Conservation (phyloP, 2,888 invertebrate genomes). For the Augiades crinisus region DNA sequence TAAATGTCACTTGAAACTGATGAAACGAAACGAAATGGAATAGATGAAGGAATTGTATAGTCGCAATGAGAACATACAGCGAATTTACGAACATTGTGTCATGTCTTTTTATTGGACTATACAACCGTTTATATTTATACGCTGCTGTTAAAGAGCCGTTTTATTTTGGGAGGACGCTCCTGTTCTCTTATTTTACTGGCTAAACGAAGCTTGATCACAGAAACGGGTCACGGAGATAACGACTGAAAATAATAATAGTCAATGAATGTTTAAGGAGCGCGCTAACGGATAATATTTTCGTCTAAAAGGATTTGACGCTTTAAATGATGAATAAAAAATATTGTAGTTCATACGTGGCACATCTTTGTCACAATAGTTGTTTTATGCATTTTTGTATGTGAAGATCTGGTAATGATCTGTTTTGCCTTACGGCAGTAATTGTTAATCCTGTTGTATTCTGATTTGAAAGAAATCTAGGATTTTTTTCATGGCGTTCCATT, state of each 20-base stretch:
- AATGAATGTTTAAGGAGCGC: neutral
- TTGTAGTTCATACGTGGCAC: too few species aligned
- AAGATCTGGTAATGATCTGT: too few species aligned
- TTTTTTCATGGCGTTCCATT: too few species aligned
- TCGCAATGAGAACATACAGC: neutral
- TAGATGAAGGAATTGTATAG: neutral
- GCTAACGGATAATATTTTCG: neutral
- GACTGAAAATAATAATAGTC: slow-evolving; percentile 20
- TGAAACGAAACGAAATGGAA: too few species aligned
- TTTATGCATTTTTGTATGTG: too few species aligned
- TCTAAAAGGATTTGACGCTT: too few species aligned
- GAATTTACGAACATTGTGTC: slow-evolving; percentile 44
- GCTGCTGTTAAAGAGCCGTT: slow-evolving; percentile 45
- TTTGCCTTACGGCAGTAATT: too few species aligned
- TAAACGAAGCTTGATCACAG: slow-evolving; percentile 43
- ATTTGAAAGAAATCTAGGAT: too few species aligned
- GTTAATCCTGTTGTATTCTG: too few species aligned
- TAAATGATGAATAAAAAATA: neutral
- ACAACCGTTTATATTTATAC: slow-evolving; percentile 59
- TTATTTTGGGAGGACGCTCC: slow-evolving; percentile 66
- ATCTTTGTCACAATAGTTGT: too few species aligned
- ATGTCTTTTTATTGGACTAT: slow-evolving; percentile 49
- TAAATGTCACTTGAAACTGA: neutral
- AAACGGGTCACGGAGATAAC: slow-evolving; percentile 51
- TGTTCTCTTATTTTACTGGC: slow-evolving; percentile 58